A percentile compares a stretch with the other conserved stretches of the same genome.
Conservation (phyloP, 2,113 vertebrate species). For the Bos javanicus region DNA sequence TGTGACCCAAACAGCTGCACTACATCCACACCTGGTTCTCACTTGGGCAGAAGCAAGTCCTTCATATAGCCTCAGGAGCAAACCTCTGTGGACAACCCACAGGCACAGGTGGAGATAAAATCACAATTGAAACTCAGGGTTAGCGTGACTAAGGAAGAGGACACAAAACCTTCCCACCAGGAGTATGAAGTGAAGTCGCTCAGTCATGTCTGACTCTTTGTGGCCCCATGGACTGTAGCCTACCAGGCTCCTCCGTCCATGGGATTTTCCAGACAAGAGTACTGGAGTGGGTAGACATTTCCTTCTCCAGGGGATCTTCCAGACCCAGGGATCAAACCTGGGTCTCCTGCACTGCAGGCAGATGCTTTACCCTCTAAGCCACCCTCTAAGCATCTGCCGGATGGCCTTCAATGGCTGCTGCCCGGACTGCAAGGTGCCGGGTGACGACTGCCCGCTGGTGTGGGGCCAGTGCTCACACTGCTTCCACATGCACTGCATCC, state of each 20-base stretch:
- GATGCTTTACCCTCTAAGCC: too few relatives aligned
- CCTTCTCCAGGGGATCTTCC: too few relatives aligned
- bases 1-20: background rate
- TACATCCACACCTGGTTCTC: background rate
- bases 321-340: fast-evolving
- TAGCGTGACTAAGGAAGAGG: background rate
- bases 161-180: background rate
- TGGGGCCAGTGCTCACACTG: slow-evolving; percentile 99
- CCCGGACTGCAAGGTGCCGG: slow-evolving; percentile 88
- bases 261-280: too few relatives aligned
- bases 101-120: background rate
- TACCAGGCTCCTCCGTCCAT: too few relatives aligned
- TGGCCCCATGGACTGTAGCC: too few relatives aligned
- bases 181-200: too few relatives aligned
- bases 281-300: too few relatives aligned
- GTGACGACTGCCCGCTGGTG: slow-evolving; percentile 96
- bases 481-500: slow-evolving; percentile 99
- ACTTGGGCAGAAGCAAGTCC: background rate
- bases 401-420: too few relatives aligned
- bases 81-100: background rate
- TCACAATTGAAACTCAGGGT: background rate
- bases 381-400: too few relatives aligned
- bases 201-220: fast-evolving
- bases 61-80: background rate
- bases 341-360: too few relatives aligned